Evolutionary conservation across 2,888 invertebrate genomes (phyloP).

Genomic region (Perdita meconis): DNA sequence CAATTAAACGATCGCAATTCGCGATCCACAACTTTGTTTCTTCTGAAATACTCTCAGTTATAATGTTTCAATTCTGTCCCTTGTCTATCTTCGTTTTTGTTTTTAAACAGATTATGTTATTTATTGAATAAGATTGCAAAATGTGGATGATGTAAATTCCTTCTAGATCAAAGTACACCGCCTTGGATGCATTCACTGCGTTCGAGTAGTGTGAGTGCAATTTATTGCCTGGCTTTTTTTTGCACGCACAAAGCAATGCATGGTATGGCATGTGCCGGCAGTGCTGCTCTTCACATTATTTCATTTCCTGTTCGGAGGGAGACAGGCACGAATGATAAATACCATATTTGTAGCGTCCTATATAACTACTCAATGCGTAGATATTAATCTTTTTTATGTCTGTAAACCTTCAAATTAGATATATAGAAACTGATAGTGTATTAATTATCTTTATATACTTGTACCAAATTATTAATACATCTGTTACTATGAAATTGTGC

Average conservation of each 20-base stretch:
- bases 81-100: neutral
- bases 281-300: conserved; percentile 56
- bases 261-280: conserved; percentile 38
- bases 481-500: no score
- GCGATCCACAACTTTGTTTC: no score
- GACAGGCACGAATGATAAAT: conserved; percentile 39
- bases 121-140: neutral
- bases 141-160: neutral
- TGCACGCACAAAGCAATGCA: conserved; percentile 20
- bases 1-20: neutral
- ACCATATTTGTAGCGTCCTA: conserved; percentile 11
- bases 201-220: conserved; percentile 5
- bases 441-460: neutral
- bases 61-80: neutral
- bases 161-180: neutral
- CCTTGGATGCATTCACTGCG: neutral
- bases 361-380: neutral
- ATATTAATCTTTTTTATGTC: conserved; percentile 5
- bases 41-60: no score
- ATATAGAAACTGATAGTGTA: neutral
- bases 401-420: neutral
- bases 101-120: neutral
- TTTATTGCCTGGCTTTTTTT: conserved; percentile 13
- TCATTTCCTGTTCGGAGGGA: conserved; percentile 65
- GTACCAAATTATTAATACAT: no score